phyloP scores from a whole-genome alignment of 2,797 vertebrate genomes.

The Gorsachius magnificus region DNA sequence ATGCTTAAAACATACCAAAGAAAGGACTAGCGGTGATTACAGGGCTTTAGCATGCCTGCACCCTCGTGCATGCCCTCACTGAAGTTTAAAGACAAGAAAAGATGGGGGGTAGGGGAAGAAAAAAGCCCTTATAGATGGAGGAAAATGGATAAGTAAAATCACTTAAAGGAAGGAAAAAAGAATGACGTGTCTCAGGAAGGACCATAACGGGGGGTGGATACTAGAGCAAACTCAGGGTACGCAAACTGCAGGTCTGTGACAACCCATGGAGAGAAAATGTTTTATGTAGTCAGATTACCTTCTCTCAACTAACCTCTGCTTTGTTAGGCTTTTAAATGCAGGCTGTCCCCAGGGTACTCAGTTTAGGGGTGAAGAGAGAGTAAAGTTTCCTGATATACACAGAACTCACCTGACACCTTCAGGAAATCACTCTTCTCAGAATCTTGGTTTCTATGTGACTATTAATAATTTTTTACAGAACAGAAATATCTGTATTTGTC shows the following conservation, averaged over 20 bases:
- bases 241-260: neutral
- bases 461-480: neutral
- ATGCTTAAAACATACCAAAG: neutral
- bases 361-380: neutral
- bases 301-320: neutral
- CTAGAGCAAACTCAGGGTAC: neutral
- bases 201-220: fast-evolving
- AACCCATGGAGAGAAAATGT: neutral
- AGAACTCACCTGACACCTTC: neutral
- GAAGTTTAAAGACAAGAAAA: neutral
- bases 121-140: neutral
- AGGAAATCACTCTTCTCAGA: neutral
- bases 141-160: neutral
- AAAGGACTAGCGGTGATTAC: neutral
- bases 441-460: neutral
- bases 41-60: neutral
- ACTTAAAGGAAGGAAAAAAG: neutral
- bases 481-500: neutral
- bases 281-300: neutral
- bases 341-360: neutral
- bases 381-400: neutral
- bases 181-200: neutral
- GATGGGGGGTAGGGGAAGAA: neutral
- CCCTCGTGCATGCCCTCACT: neutral
- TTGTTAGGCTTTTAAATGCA: neutral